Percentiles rank a stretch among this genome's conserved stretches.
These are phyloP conservation scores for Blastobasis adustella DNA, from an alignment of 2,888 invertebrate genomes.

Conservation along the genomic window DNA sequence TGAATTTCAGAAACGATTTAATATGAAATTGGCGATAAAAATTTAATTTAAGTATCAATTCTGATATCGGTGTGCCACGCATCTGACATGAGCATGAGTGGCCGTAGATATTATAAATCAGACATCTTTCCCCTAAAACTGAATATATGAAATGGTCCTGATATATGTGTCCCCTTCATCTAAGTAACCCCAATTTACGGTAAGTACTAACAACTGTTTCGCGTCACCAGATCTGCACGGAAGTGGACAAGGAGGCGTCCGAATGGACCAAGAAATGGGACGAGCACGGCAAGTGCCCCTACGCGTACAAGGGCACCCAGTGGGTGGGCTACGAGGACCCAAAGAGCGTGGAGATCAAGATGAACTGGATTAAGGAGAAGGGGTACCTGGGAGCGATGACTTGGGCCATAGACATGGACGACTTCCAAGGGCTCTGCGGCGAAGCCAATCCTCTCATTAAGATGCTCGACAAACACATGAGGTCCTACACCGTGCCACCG, in stretches of 20 bases:
- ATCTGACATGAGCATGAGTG: no score
- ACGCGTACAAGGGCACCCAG: conserved; percentile 88
- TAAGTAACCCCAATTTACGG: no score
- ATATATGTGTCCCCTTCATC: no score
- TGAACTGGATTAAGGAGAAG: conserved; percentile 89
- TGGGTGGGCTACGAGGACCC: conserved; percentile 94
- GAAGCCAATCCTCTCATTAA: conserved; percentile 83
- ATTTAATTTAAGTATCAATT: no score
- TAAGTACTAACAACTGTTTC: no score
- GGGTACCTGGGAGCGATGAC: conserved; percentile 91
- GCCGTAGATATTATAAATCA: no score
- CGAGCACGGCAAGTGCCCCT: conserved; percentile 87
- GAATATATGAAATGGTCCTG: no score
- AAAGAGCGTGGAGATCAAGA: conserved; percentile 88
- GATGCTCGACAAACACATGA: conserved; percentile 83
- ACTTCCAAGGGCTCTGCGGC: conserved; percentile 89
- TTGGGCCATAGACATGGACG: conserved; percentile 96
- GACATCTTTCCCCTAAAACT: no score
- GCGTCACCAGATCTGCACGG: conserved; percentile 81
- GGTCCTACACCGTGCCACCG: conserved; percentile 79
- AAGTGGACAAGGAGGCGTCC: conserved; percentile 78
- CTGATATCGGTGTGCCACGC: no score
- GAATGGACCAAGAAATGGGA: conserved; percentile 92
- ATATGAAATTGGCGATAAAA: no score
- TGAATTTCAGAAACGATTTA: no score